Percentiles rank a stretch among this genome's conserved stretches.
phyloP scores from a whole-genome alignment of 2,888 invertebrate species.

The Galerucella pusilla region DNA sequence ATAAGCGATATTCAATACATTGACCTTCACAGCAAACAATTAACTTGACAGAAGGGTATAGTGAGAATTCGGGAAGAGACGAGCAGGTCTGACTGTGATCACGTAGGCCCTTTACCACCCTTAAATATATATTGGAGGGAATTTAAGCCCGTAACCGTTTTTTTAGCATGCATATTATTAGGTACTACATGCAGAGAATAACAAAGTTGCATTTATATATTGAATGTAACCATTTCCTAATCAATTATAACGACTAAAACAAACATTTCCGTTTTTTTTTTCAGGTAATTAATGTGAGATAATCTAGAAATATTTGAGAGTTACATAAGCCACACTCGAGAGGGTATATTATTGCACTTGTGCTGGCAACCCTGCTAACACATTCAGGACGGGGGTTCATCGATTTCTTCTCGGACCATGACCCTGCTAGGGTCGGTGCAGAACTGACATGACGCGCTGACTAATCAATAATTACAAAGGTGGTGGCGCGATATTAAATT shows the following conservation, averaged over 20 bases:
- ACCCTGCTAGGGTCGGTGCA: constrained; percentile 36
- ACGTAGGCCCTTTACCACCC: constrained; percentile 9
- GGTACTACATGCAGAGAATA: no score
- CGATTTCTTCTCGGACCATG: constrained; percentile 32
- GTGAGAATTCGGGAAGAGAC: not conserved
- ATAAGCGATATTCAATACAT: constrained; percentile 6
- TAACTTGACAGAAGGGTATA: constrained; percentile 1
- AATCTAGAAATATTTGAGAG: not conserved
- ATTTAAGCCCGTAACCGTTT: not conserved
- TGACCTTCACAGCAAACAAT: constrained; percentile 14
- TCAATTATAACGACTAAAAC: not conserved
- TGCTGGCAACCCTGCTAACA: constrained; percentile 14
- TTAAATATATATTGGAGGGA: not conserved
- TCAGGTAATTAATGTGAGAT: not conserved
- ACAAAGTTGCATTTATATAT: no score
- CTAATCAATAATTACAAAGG: constrained; percentile 41
- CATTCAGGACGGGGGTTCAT: constrained; percentile 25
- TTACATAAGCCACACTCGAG: not conserved
- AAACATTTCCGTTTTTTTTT: not conserved
- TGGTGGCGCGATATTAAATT: constrained; percentile 37
- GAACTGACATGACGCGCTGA: constrained; percentile 20
- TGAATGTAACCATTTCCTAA: not conserved
- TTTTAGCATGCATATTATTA: not conserved
- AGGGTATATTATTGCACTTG: constrained; percentile 1
- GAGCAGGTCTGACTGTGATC: not conserved